Conservation (phyloP, 2,888 invertebrate genomes). For the Dryadula phaetusa region DNA sequence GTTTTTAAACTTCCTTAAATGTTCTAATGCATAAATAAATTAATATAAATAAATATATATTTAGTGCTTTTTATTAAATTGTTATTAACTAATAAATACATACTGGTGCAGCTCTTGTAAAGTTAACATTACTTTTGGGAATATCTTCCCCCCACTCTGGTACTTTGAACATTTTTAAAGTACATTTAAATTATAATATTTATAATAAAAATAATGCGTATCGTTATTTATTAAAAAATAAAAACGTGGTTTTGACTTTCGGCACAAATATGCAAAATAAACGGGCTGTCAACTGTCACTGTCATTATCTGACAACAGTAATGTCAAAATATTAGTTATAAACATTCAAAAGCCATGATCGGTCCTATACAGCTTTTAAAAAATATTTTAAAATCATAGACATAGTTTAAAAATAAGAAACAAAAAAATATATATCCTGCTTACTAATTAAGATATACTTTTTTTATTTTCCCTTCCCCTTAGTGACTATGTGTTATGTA, state of each 20-base stretch:
- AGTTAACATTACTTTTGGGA: conserved; percentile 52
- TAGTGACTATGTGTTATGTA: no score
- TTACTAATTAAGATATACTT: no score
- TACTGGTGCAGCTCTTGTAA: conserved; percentile 54
- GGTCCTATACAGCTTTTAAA: no score
- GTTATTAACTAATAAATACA: conserved; percentile 37
- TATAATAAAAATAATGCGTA: background rate
- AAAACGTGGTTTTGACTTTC: conserved; percentile 32
- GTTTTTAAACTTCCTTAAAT: background rate
- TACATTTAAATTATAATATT: background rate
- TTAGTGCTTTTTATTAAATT: no score
- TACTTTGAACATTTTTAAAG: conserved; percentile 61
- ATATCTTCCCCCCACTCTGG: conserved; percentile 66
- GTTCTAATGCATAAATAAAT: background rate
- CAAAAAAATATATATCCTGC: no score
- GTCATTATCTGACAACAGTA: background rate
- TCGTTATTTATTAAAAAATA: background rate
- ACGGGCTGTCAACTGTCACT: conserved; percentile 12
- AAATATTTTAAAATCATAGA: no score
- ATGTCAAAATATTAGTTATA: background rate
- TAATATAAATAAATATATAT: no score
- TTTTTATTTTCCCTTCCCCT: no score
- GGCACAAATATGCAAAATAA: background rate
- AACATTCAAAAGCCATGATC: background rate
- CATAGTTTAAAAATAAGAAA: no score